Evolutionary conservation across 2,888 invertebrate species (phyloP), one percentile per base, ranked within the genome.

Genomic region (Lysandra coridon): DNA sequence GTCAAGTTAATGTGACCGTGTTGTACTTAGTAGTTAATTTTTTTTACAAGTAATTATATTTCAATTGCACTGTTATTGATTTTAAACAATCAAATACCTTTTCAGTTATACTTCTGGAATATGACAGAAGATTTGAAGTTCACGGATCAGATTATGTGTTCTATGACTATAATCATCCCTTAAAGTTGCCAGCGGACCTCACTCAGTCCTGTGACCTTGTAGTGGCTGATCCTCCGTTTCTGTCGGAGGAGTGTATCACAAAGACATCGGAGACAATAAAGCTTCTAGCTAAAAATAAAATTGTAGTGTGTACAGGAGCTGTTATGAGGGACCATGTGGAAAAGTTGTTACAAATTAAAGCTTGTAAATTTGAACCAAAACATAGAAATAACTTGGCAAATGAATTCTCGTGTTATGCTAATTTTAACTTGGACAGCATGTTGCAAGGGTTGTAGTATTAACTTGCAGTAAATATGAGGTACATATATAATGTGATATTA

Each of bases 191-290:
- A 0, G 87, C 93, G 57, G 96, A 97, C 14, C 91, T 96, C 17
- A 84, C 92, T 1, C 91, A 92, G 37, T 88, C 92, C 75, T 99
- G 97, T 88, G 98, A 99, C 90, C 88, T 99, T 40, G 97, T 99
- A 1, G 95, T 99, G 79, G 98, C 97, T 0, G 99, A 99, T 92
- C 99, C 99, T 1, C 99, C 99, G 0, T 99, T 99, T 91, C 94
- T 99, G 2, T 97, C 98, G 0, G 97, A 98, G 84, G 99, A 99
- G 88, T 99, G 99, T 90, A 95, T 99, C 77, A 95, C 96, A 1
- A 98, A 99, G 93, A 97, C 97, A 0, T 96, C 98, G 0, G 91
- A 96, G 80, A 98, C 98, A 0, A 96, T 99, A 1, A 96, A 96
- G 83, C 96, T 96, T 84, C 88, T 99, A 79, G 91, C 96, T 0